Evolutionary conservation across 2,888 invertebrate species (phyloP).

Genomic region (Anodontia alba): DNA sequence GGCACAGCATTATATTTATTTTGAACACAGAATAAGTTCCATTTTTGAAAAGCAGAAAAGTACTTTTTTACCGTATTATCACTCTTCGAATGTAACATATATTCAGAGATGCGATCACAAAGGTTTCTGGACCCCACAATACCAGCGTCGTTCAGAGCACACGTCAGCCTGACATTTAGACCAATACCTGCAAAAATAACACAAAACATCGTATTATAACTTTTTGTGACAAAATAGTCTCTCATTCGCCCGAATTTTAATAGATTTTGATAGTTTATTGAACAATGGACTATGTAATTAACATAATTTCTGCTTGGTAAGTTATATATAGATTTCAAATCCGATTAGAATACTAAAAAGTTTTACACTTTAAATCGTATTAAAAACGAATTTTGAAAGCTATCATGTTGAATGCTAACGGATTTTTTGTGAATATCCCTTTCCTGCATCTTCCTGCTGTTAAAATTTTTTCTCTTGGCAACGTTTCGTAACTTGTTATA

Average conservation of each 20-base stretch:
- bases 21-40: slow-evolving; percentile 32
- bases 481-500: slow-evolving; percentile 13
- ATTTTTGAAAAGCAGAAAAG: slow-evolving; percentile 40
- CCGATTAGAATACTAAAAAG: too few relatives aligned
- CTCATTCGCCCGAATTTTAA: background rate
- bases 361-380: background rate
- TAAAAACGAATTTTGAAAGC: slow-evolving; percentile 21
- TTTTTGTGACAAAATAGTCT: background rate
- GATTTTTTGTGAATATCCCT: slow-evolving; percentile 33
- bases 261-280: background rate
- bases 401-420: slow-evolving; percentile 33
- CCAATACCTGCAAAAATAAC: slow-evolving; percentile 16
- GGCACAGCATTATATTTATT: slow-evolving; percentile 24
- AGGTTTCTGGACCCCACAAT: background rate
- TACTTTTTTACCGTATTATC: slow-evolving; percentile 46
- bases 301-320: too few relatives aligned
- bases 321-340: too few relatives aligned
- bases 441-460: slow-evolving; percentile 33
- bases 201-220: background rate
- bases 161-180: background rate
- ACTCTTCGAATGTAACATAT: slow-evolving; percentile 29
- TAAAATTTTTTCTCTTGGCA: slow-evolving; percentile 20
- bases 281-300: too few relatives aligned
- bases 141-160: background rate
- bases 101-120: slow-evolving; percentile 16